Evolutionary conservation across 1,140 invertebrate species (phyloP), one percentile per base, ranked within the genome.

Genomic region (Drosophila busckii): DNA sequence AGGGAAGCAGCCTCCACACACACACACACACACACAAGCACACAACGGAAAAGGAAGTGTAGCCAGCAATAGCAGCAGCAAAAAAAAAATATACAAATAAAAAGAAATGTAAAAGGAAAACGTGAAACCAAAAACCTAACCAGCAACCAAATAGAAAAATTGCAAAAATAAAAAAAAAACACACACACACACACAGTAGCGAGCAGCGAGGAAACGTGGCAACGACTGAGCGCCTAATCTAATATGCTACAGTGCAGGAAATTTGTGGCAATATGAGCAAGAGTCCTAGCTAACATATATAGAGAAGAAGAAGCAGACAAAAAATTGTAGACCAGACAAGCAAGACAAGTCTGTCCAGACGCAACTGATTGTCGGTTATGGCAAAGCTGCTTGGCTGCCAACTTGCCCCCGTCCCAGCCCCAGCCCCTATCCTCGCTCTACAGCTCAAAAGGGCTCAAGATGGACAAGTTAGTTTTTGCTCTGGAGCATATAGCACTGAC

Each of bases 191-290:
- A 46, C n/a, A 42, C 25, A 4, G 22, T 13, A 16, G 17, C 17
- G n/a, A 29, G 15, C 15, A 32, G 10, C 8, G 17, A 49, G 29
- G 25, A 25, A 37, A 45, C 31, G 42, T 46, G 53, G 28, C n/a
- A 62, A 31, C 44, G 54, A 38, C 60, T 59, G 54, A 48, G 61
- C 52, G 59, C 63, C 45, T 68, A 68, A 68, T 68, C 61, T 68
- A 68, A 68, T 68, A 68, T 68, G 62, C 65, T 61, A 55, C 54
- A 67, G 52, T 48, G 65, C 49, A 68, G 65, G 65, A 68, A 60
- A 68, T 65, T 68, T 68, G 65, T 59, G 61, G 65, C 56, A 42
- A 49, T 28, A 42, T 42, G 19, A 35, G 16, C 28, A 26, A 28
- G 34, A 55, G 26, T 13, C 31, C 15, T 20, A 20, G 29, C 10